A percentile compares a stretch with the other conserved stretches of the same genome.
phyloP scores from a whole-genome alignment of 2,888 invertebrate genomes.

The Scaptomyza cyrtandrae region DNA sequence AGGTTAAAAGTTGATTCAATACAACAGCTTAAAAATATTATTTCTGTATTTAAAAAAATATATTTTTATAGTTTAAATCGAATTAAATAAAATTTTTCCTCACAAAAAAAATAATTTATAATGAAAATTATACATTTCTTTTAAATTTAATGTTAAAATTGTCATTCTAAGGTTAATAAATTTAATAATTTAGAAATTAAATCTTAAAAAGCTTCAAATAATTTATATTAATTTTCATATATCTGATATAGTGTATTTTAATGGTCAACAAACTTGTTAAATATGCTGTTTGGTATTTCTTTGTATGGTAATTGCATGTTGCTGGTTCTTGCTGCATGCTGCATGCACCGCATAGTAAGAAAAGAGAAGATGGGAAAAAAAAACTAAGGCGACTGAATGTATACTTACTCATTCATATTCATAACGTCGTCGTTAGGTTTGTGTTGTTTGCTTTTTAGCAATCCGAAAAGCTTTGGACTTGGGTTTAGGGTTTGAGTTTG shows the following conservation, averaged over 20 bases:
- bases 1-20: neutral
- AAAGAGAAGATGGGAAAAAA: slow-evolving; percentile 5
- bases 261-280: slow-evolving; percentile 16
- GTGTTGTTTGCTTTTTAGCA: slow-evolving; percentile 37
- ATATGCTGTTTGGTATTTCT: slow-evolving; percentile 20
- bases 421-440: slow-evolving; percentile 71
- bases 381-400: neutral
- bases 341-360: slow-evolving; percentile 20
- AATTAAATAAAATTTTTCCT: no score
- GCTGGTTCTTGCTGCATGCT: slow-evolving; percentile 12
- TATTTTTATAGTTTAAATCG: no score
- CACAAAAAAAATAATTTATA: no score
- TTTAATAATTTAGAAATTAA: no score
- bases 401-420: slow-evolving; percentile 68
- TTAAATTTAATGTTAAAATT: no score
- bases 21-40: neutral
- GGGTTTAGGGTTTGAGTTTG: neutral
- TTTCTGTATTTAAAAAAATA: neutral
- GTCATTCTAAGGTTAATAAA: no score
- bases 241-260: slow-evolving; percentile 22
- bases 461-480: slow-evolving; percentile 13
- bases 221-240: no score
- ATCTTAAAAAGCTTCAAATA: no score
- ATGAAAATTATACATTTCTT: no score
- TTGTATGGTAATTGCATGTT: slow-evolving; percentile 55